Base-by-base conservation (phyloP, 2,113 vertebrate species). In the Prunella fulvescens region DNA sequence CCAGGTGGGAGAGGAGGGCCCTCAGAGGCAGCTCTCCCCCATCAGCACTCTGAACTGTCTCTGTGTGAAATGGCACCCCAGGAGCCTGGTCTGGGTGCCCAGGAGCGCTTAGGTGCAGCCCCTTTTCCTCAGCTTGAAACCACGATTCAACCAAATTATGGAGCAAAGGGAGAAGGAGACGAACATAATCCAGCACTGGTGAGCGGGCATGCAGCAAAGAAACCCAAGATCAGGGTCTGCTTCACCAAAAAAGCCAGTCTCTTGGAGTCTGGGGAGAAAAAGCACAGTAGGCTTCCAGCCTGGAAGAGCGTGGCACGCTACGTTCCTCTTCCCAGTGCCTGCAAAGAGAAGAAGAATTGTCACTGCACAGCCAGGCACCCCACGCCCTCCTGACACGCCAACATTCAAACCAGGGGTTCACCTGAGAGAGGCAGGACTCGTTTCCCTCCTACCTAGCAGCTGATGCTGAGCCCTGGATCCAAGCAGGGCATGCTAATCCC, bases 111-210 rank as follows among this genome's bases (percentile, higher is more conserved):
- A 97, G 76, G 97, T 97, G 81, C 94, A 97, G 93, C 96, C 97
- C 92, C 96, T 95, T 98, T 98, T 98, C 97, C 99, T 98, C 70
- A 99, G 97, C 94, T 99, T 99, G 97, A 99, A 98, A 69, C 99
- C 99, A 26, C 98, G 98, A 97, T 98, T 98, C 95, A 98, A 61
- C 99, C 99, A 99, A 96, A 98, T 94, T 83, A 99, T 98, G 98
- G 98, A 98, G 98, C 98, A 98, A 56, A 98, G 98, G 92, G 98
- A 98, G 94, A 97, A 97, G 89, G 97, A 97, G 91, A 98, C 98
- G 93, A 99, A 98, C 99, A 99, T 99, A 98, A 98, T 99, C 98
- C 96, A 94, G 83, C 86, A 76, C 86, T 96, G 10, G 80, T 44
- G 80, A 96, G 93, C 0, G 20, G 81, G 90, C 84, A 92, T 86